These are phyloP conservation scores for Onchidella celtica DNA, from an alignment of 2,888 invertebrate genomes.

Conservation along the genomic window DNA sequence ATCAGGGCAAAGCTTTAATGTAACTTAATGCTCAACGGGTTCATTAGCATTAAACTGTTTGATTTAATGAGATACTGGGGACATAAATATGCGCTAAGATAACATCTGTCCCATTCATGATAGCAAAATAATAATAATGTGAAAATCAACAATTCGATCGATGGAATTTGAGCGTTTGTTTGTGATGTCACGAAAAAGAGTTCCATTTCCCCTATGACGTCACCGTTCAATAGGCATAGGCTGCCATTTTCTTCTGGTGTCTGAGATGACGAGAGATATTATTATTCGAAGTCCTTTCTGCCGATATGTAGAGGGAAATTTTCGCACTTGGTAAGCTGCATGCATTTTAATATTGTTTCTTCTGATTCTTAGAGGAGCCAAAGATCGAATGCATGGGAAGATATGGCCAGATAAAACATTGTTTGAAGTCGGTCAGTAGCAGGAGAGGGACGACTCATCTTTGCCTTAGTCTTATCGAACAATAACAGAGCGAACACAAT, in stretches of 20 bases:
- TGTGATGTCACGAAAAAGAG: constrained; percentile 37
- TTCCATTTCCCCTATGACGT: constrained; percentile 42
- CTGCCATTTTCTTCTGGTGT: constrained; percentile 39
- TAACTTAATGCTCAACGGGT: too few relatives aligned
- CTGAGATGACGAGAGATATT: constrained; percentile 15
- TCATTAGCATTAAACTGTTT: too few relatives aligned
- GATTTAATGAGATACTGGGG: too few relatives aligned
- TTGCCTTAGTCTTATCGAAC: too few relatives aligned
- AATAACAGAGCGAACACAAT: too few relatives aligned
- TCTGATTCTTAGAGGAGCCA: too few relatives aligned
- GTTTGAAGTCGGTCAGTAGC: too few relatives aligned
- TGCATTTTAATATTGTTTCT: not conserved
- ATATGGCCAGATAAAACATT: too few relatives aligned
- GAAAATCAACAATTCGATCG: not conserved
- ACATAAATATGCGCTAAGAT: too few relatives aligned
- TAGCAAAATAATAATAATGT: not conserved
- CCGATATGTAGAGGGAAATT: constrained; percentile 5
- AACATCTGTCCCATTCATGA: not conserved
- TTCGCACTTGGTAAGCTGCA: constrained; percentile 18
- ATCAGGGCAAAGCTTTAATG: too few relatives aligned
- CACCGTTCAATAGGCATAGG: constrained; percentile 46
- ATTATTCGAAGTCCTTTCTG: constrained; percentile 20
- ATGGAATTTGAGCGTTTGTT: not conserved
- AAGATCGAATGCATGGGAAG: too few relatives aligned
- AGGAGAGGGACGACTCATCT: too few relatives aligned